phyloP scores from a whole-genome alignment of 2,113 vertebrate species.

The Rhinolophus ferrumequinum region DNA sequence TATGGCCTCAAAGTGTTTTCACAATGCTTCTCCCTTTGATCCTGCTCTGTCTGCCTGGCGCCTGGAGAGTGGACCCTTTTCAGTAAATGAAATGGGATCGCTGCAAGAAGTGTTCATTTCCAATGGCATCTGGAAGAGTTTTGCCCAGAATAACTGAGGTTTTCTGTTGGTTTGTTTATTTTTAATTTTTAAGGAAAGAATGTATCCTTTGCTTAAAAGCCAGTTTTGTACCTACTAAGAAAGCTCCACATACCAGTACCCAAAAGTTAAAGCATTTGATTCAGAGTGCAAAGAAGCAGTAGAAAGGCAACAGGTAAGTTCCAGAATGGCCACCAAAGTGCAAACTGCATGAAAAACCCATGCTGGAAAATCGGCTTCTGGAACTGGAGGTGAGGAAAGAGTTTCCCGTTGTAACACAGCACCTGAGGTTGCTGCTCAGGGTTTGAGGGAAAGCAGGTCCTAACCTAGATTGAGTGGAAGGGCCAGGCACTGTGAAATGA shows the following conservation, averaged over 20 bases:
- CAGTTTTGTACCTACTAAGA: background rate
- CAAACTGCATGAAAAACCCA: background rate
- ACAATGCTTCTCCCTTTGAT: background rate
- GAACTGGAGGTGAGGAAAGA: background rate
- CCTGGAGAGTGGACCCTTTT: background rate
- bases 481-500: background rate
- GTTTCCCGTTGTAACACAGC: background rate
- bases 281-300: background rate
- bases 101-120: background rate
- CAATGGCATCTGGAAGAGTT: background rate
- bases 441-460: background rate
- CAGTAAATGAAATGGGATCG: background rate
- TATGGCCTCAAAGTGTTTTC: background rate
- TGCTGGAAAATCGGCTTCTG: background rate
- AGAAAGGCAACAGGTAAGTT: background rate
- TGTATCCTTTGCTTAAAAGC: slow-evolving; percentile 13
- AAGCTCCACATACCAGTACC: background rate
- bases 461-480: background rate
- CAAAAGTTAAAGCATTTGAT: background rate
- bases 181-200: background rate
- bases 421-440: background rate
- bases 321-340: background rate
- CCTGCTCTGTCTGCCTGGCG: background rate
- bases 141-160: background rate
- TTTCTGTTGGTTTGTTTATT: slow-evolving; percentile 12